Percentiles rank a stretch among this genome's conserved stretches.
Conservation (phyloP, 2,888 invertebrate genomes). For the Calliphora vomitoria region DNA sequence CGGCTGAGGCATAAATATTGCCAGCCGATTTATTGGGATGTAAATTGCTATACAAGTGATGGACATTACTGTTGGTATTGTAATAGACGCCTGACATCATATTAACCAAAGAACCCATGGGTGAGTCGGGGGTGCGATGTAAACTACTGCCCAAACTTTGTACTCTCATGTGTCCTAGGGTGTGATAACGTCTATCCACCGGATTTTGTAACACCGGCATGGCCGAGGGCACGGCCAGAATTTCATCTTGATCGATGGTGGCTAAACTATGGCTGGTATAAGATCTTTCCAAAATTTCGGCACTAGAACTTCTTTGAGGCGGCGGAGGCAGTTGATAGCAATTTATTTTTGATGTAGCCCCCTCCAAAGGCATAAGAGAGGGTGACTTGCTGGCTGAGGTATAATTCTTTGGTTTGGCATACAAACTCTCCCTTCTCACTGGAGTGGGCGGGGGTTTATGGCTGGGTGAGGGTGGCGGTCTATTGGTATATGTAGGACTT, state of each 20-base stretch:
- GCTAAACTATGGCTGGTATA: slow-evolving; percentile 81
- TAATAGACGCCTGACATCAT: slow-evolving; percentile 77
- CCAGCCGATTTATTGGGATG: slow-evolving; percentile 81
- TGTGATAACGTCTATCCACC: slow-evolving; percentile 83
- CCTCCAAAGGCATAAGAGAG: slow-evolving; percentile 28
- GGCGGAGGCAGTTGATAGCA: slow-evolving; percentile 79
- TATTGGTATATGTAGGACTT: slow-evolving; percentile 72
- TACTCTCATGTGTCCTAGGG: slow-evolving; percentile 83
- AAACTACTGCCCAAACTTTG: slow-evolving; percentile 82
- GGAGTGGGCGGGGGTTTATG: slow-evolving; percentile 80
- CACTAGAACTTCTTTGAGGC: slow-evolving; percentile 82
- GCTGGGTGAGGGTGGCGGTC: slow-evolving; percentile 77
- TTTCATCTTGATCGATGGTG: slow-evolving; percentile 82
- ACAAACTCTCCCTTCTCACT: slow-evolving; percentile 81
- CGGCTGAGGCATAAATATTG: slow-evolving; percentile 82
- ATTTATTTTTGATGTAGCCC: slow-evolving; percentile 71
- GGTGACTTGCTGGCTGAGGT: slow-evolving; percentile 77
- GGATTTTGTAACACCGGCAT: slow-evolving; percentile 82
- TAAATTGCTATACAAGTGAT: slow-evolving; percentile 65
- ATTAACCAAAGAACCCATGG: slow-evolving; percentile 81
- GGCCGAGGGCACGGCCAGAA: slow-evolving; percentile 81
- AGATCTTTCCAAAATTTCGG: slow-evolving; percentile 82
- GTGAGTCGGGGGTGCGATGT: slow-evolving; percentile 80
- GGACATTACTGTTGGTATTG: slow-evolving; percentile 46
- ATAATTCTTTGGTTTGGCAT: slow-evolving; percentile 82